Evolutionary conservation across 1,140 invertebrate genomes (phyloP), one percentile per base, ranked within the genome.

Genomic region (Temnothorax nylanderi): DNA sequence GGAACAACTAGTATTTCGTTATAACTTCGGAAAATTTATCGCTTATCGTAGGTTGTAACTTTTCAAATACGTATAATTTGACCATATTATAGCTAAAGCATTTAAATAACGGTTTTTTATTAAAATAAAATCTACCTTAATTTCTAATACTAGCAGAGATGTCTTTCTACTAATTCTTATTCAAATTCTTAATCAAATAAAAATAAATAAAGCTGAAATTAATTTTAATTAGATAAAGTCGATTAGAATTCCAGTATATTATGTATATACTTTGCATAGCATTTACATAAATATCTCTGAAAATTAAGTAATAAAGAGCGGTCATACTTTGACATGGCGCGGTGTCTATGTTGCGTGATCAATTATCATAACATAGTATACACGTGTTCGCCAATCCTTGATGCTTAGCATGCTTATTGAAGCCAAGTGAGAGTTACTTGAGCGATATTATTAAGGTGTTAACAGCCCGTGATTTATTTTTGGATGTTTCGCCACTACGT

Each of bases 381-480:
- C 89, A 87, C 26, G 81, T 89, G 88, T 86, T 90, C 86, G 58
- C 80, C 76, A 90, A 88, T 72, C 86, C 64, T 58, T 64, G 26
- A 11, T 78, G 34, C 76, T 89, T 87, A 74, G 41, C 81, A 58
- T 65, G 75, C 81, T 88, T 62, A 58, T 37, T 86, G 13, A 65
- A 49, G 34, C 32, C 32, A 18, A 44, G 56, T 56, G 34, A 72
- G 71, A 56, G 67, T 81, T 60, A 76, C 41, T 47, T 41, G 56
- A 75, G 58, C 71, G 78, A 80, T 58, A 67, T 75, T 58, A 67
- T 75, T 80, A 58, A 60, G n/a, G 26, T 44, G 60, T 41, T 74
- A 34, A 6, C 13, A 18, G 44, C 7, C n/a, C 10, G 85, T 77
- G 72, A 81, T 87, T 89, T 89, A 88, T 89, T 90, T 90, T 84